Conservation (phyloP, 2,888 invertebrate species). For the Eupithecia exiguata region DNA sequence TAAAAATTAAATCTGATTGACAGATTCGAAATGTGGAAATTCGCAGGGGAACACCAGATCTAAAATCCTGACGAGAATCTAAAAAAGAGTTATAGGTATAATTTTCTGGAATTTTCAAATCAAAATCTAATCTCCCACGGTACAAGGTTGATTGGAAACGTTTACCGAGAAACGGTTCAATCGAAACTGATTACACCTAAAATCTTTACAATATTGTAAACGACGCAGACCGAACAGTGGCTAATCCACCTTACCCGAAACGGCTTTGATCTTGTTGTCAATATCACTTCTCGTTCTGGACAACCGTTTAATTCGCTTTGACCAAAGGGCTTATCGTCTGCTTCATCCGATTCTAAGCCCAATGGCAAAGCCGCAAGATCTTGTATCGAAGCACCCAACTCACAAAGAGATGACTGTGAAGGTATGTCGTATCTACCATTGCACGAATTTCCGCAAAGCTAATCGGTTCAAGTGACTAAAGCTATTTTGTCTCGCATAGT, state of each 20-base stretch:
- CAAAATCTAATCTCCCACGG: background rate
- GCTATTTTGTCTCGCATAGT: conserved; percentile 16
- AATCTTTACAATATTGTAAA: conserved; percentile 6
- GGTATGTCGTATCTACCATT: conserved; percentile 21
- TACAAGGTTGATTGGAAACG: background rate
- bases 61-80: too few species aligned
- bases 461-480: conserved; percentile 29
- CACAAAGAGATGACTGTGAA: conserved; percentile 24
- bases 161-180: conserved; percentile 1
- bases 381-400: conserved; percentile 7
- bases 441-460: conserved; percentile 33
- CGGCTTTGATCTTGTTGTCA: conserved; percentile 41
- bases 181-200: conserved; percentile 12
- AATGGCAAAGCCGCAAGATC: conserved; percentile 16
- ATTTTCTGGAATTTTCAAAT: background rate
- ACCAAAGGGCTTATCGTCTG: conserved; percentile 25
- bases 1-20: too few species aligned
- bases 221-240: conserved; percentile 8
- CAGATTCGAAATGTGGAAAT: too few species aligned
- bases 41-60: too few species aligned
- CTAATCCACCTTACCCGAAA: conserved; percentile 20
- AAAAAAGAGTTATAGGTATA: too few species aligned
- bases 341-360: conserved; percentile 7
- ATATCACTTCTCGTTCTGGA: conserved; percentile 39
- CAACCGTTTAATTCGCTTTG: conserved; percentile 39